phyloP scores from a whole-genome alignment of 2,888 invertebrate species.

The Barypeithes pellucidus region DNA sequence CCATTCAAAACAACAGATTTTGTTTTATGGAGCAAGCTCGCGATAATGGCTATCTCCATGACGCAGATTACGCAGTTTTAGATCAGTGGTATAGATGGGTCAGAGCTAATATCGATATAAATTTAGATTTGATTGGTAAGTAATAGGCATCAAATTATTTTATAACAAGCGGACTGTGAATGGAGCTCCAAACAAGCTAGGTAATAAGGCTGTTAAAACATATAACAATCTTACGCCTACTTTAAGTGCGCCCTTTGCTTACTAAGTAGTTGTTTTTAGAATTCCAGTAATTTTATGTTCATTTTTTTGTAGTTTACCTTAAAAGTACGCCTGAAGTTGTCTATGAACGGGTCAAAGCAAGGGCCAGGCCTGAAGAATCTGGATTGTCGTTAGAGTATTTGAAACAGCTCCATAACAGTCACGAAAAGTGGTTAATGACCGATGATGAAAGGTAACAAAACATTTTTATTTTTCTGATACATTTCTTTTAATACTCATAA shows the following conservation, averaged over 20 bases:
- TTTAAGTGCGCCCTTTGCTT: too few species aligned
- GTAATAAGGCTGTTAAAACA: too few species aligned
- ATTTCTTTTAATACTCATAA: neutral
- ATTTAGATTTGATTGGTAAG: constrained; percentile 89
- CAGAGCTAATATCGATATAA: constrained; percentile 80
- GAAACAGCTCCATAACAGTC: constrained; percentile 83
- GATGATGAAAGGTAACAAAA: constrained; percentile 59
- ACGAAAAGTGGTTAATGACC: constrained; percentile 80
- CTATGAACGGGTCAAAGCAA: constrained; percentile 80
- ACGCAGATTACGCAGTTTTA: constrained; percentile 85
- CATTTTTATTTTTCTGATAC: neutral
- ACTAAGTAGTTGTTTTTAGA: too few species aligned
- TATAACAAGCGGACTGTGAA: too few species aligned
- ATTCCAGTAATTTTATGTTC: too few species aligned
- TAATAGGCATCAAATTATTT: too few species aligned
- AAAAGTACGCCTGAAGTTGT: constrained; percentile 79
- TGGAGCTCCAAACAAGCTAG: too few species aligned
- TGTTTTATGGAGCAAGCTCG: constrained; percentile 86
- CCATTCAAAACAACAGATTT: constrained; percentile 86
- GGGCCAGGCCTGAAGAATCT: constrained; percentile 88
- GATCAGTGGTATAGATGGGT: constrained; percentile 92
- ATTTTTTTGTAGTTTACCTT: constrained; percentile 75
- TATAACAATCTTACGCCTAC: too few species aligned
- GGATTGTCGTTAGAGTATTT: constrained; percentile 87
- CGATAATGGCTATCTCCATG: constrained; percentile 79